phyloP scores from a whole-genome alignment of 2,888 invertebrate species.

The Pristionchus mayeri region DNA sequence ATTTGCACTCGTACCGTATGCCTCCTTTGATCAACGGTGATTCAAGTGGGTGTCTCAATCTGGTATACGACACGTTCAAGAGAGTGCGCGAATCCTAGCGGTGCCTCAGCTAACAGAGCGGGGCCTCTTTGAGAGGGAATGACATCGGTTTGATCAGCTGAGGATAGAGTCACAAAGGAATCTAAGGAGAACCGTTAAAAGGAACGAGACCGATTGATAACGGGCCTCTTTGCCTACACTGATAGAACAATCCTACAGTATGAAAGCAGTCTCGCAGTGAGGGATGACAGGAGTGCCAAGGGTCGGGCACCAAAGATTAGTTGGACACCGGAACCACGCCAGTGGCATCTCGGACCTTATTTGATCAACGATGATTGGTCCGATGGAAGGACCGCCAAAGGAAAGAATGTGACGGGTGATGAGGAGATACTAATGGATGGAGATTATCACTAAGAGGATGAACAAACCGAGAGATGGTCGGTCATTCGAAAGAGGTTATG shows the following conservation, averaged over 20 bases:
- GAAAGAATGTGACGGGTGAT: slow-evolving; percentile 7
- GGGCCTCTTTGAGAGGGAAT: not conserved
- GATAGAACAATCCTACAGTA: too few species aligned
- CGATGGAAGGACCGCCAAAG: not conserved
- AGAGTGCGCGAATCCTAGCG: slow-evolving; percentile 25
- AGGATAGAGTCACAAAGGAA: not conserved
- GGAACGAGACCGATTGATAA: too few species aligned
- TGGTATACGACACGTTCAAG: not conserved
- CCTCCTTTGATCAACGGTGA: not conserved
- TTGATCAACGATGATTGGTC: slow-evolving; percentile 12
- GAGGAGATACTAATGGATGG: slow-evolving; percentile 21
- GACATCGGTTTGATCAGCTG: slow-evolving; percentile 13
- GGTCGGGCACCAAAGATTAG: not conserved
- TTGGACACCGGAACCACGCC: not conserved
- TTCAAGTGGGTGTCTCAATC: slow-evolving; percentile 7
- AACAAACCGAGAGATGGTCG: not conserved
- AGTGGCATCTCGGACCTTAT: not conserved
- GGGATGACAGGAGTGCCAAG: not conserved
- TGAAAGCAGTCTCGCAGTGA: too few species aligned
- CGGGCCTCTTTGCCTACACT: too few species aligned
- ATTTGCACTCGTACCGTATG: not conserved
- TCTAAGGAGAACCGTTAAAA: not conserved
- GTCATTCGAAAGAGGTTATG: not conserved
- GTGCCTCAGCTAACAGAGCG: not conserved
- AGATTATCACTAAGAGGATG: slow-evolving; percentile 42